These are phyloP conservation scores for Caloenas nicobarica DNA, from an alignment of 2,113 vertebrate genomes.

Conservation along the genomic window DNA sequence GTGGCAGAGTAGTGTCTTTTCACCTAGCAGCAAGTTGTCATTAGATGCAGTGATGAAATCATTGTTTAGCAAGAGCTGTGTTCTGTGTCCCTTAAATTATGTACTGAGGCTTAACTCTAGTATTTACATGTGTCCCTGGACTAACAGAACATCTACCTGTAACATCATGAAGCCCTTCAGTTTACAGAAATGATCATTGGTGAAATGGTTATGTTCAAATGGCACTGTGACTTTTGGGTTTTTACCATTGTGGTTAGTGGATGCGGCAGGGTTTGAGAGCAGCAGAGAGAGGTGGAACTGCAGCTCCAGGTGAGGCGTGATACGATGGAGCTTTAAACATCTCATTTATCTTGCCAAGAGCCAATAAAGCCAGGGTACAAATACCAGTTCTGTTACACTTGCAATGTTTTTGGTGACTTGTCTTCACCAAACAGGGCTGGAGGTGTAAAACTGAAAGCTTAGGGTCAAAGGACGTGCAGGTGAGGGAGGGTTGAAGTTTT, in stretches of 20 bases:
- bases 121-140: not conserved
- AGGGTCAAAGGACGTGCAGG: not conserved
- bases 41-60: not conserved
- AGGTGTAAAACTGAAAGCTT: not conserved
- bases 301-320: not conserved
- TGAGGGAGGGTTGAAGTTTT: not conserved
- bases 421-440: not conserved
- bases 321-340: fast-evolving
- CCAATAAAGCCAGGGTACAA: not conserved
- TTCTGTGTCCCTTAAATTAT: not conserved
- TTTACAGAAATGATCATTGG: not conserved
- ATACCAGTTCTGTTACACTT: not conserved
- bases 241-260: not conserved
- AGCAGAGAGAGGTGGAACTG: not conserved
- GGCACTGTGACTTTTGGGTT: not conserved
- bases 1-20: not conserved
- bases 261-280: not conserved
- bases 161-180: not conserved
- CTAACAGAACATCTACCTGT: not conserved
- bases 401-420: not conserved
- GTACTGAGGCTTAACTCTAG: not conserved
- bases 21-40: not conserved
- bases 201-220: not conserved
- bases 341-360: not conserved
- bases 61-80: not conserved